Conservation (phyloP, 2,797 vertebrate genomes). For the Dipus sagitta region DNA sequence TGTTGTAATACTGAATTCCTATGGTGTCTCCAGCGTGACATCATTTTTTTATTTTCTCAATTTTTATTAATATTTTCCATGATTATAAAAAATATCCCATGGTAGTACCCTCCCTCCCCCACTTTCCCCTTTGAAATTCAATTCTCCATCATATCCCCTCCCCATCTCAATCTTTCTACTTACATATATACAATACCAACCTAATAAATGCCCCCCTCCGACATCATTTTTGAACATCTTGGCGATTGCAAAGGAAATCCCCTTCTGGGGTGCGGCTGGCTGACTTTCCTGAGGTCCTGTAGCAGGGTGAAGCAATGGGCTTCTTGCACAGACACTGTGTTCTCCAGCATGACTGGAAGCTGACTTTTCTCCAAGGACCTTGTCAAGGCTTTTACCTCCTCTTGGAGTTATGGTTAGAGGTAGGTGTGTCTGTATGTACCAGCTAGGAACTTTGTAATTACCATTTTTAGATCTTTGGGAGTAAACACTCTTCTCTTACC, state of each 20-base stretch:
- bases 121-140: no score
- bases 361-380: background rate
- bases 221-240: background rate
- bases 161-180: no score
- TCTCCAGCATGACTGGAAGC: background rate
- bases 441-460: background rate
- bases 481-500: background rate
- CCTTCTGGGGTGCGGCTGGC: background rate
- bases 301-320: background rate
- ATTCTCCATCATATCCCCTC: no score
- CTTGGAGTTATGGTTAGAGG: background rate
- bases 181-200: no score
- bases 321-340: background rate
- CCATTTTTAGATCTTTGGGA: background rate
- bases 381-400: background rate
- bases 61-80: no score
- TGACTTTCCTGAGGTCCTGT: background rate
- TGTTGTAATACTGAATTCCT: background rate
- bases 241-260: background rate
- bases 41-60: no score
- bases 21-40: background rate
- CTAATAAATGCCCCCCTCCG: no score
- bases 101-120: no score
- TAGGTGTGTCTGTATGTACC: background rate
- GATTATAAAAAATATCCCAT: no score